Conservation (phyloP, 64 coral and sea anemone species). For the Trachythela sp. region DNA sequence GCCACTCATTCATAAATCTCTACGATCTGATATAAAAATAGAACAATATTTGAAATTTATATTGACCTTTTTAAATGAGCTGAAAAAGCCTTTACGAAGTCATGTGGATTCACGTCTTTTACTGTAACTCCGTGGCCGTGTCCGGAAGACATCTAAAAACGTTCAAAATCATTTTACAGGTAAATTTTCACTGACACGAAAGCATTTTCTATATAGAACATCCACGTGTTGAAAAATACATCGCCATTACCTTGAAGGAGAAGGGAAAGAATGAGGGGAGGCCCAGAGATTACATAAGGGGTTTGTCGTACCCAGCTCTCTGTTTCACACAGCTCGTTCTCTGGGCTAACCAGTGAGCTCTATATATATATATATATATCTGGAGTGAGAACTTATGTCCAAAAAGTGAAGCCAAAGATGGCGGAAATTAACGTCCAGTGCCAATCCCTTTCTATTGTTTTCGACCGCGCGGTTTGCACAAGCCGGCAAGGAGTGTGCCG, state of each 20-base stretch:
- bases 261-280: conserved; percentile 82
- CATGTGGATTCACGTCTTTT: conserved; percentile 95
- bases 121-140: conserved; percentile 66
- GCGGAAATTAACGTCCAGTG: too few species aligned
- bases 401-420: too few species aligned
- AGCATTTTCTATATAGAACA: background rate
- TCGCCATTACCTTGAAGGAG: conserved; percentile 98
- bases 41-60: too few species aligned
- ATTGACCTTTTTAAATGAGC: conserved; percentile 92
- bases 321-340: background rate
- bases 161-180: background rate
- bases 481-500: too few species aligned
- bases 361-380: too few species aligned
- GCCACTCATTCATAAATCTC: too few species aligned
- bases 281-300: conserved; percentile 40
- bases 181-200: conserved; percentile 2
- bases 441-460: too few species aligned
- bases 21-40: too few species aligned
- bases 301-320: background rate
- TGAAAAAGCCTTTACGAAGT: conserved; percentile 81
- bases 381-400: too few species aligned
- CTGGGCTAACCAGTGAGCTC: background rate
- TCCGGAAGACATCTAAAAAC: conserved; percentile 68
- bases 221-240: background rate
- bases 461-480: too few species aligned